Evolutionary conservation across 2,113 vertebrate genomes (phyloP).

Genomic region (Solea solea): DNA sequence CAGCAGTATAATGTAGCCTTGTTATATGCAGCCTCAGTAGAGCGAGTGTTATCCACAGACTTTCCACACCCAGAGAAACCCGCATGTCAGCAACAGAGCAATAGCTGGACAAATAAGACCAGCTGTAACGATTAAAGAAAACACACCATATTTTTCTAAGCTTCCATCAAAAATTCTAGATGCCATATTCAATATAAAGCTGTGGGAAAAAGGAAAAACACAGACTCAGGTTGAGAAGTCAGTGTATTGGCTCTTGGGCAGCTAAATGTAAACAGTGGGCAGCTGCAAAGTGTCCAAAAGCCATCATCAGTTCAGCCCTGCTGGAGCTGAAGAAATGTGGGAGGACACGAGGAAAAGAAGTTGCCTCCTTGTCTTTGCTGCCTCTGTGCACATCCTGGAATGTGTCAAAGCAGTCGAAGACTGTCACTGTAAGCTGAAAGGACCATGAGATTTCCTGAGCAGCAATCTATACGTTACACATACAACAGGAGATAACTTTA

Average conservation of each 20-base stretch:
- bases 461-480: slow-evolving; percentile 27
- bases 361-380: slow-evolving; percentile 33
- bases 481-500: slow-evolving; percentile 18
- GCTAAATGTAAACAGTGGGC: slow-evolving; percentile 45
- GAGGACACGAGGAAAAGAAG: slow-evolving; percentile 40
- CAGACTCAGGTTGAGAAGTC: slow-evolving; percentile 1
- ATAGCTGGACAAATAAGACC: slow-evolving; percentile 41
- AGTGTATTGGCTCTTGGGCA: slow-evolving; percentile 7
- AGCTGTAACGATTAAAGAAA: slow-evolving; percentile 52
- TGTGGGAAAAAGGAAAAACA: neutral
- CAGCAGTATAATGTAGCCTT: slow-evolving; percentile 55
- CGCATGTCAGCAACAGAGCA: slow-evolving; percentile 44
- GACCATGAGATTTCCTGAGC: slow-evolving; percentile 22
- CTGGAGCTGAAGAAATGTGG: slow-evolving; percentile 38
- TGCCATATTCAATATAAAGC: slow-evolving; percentile 3
- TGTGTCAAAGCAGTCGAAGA: slow-evolving; percentile 29
- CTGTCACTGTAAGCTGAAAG: slow-evolving; percentile 29
- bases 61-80: slow-evolving; percentile 63
- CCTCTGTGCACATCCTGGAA: slow-evolving; percentile 49
- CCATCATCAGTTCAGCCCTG: slow-evolving; percentile 41
- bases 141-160: slow-evolving; percentile 30
- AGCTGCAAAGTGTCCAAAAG: slow-evolving; percentile 47
- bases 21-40: slow-evolving; percentile 47
- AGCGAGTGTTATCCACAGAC: slow-evolving; percentile 66
- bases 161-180: slow-evolving; percentile 18